Percentiles rank a stretch among this genome's conserved stretches.
Evolutionary conservation across 2,113 vertebrate species (phyloP).

Genomic region (Bubo blakistoni): DNA sequence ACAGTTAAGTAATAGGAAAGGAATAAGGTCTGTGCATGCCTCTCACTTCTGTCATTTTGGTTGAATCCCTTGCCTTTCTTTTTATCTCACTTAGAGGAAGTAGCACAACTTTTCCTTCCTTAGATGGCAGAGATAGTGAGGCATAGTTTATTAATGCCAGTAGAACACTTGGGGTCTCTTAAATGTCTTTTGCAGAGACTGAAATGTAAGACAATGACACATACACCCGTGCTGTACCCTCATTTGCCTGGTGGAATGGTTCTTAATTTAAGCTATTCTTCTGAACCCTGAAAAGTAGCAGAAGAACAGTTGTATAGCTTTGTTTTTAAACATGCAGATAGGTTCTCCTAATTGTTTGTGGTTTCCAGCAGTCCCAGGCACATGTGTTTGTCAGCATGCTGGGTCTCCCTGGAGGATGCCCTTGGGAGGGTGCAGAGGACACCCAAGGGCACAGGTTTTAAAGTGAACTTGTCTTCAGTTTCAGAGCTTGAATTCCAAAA

Average conservation of each 20-base stretch:
- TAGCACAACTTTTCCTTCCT: background rate
- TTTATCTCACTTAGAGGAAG: background rate
- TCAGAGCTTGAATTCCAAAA: conserved; percentile 73
- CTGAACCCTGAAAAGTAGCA: background rate
- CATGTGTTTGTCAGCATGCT: background rate
- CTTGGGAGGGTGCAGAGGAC: background rate
- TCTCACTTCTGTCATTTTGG: background rate
- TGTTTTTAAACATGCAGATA: background rate
- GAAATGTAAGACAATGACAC: background rate
- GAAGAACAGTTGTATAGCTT: background rate
- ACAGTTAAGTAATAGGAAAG: conserved; percentile 80
- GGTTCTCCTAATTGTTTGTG: background rate
- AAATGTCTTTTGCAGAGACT: background rate
- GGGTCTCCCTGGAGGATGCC: background rate
- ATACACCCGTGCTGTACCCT: background rate
- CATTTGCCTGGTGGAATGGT: background rate
- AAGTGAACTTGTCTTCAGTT: conserved; percentile 72
- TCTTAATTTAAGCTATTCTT: background rate
- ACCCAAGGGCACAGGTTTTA: background rate
- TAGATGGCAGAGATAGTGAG: background rate
- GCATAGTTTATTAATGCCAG: background rate
- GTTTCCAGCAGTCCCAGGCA: background rate
- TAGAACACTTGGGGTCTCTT: background rate
- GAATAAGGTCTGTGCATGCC: background rate
- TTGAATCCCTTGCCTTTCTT: background rate